Evolutionary conservation across 2,113 vertebrate genomes (phyloP), one percentile per base, ranked within the genome.

Genomic region (Barbus barbus): DNA sequence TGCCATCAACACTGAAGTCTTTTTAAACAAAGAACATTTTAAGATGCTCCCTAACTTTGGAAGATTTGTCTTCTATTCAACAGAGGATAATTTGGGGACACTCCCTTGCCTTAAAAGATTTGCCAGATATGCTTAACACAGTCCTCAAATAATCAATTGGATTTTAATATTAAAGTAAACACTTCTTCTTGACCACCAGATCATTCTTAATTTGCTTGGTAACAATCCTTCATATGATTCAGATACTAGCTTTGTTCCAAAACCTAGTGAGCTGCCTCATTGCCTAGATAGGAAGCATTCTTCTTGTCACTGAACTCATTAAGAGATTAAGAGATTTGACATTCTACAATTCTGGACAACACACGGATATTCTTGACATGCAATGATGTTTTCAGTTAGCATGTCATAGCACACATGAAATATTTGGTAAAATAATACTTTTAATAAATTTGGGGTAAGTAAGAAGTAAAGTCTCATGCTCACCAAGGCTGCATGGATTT

Each of bases 21-120:
- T 85, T 85, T 87, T 73, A 78, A 83, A 83, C 83, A 87, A 74
- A 69, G 76, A 86, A 78, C 85, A 83, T 83, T 87, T 44, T 22
- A n/a, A 48, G 60, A 51, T 74, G 44, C 78, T 86, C 84, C 72
- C 78, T 58, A 77, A 48, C 38, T 63, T 12, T 81, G 53, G 63
- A 69, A 85, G 77, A 26, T 78, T 79, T 83, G 18, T 48, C 28
- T 41, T 22, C 80, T 75, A 76, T 73, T 87, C 60, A 69, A 85
- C 44, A 75, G 58, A 67, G 20, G 60, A 86, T 41, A n/a, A 58
- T 56, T 71, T 28, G 16, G 31, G 71, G 78, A 84, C 24, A 48
- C 20, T 63, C 38, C 3, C 12, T 63, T 60, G 36, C 13, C 61
- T 60, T 76, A 28, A 28, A 31, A 79, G 9, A 65, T 24, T n/a